Conservation (phyloP, 2,888 invertebrate genomes). For the Himalopsyche tibetana region DNA sequence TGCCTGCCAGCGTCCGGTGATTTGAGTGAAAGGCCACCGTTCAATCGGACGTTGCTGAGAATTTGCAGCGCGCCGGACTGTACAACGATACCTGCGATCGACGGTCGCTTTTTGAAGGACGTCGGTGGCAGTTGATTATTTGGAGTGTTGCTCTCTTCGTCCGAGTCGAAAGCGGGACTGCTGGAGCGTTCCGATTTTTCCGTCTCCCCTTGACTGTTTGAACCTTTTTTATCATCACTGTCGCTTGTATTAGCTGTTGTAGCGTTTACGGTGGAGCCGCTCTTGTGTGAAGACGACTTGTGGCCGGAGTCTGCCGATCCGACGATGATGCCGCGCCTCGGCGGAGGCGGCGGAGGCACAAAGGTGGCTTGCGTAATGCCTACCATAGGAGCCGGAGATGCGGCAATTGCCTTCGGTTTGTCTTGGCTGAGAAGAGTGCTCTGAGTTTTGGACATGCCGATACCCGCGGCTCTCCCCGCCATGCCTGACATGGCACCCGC, state of each 20-base stretch:
- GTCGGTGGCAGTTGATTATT: conserved; percentile 75
- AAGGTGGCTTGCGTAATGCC: conserved; percentile 67
- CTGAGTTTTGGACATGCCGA: conserved; percentile 87
- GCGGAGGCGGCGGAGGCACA: conserved; percentile 63
- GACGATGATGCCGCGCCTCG: conserved; percentile 65
- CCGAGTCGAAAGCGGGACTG: conserved; percentile 95
- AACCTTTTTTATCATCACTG: conserved; percentile 75
- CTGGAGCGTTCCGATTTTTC: conserved; percentile 91
- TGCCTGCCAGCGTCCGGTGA: conserved; percentile 66
- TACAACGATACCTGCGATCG: conserved; percentile 82
- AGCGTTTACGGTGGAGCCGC: conserved; percentile 77
- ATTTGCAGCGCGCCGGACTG: conserved; percentile 79
- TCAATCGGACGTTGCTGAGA: conserved; percentile 77
- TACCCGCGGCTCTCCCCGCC: conserved; percentile 92
- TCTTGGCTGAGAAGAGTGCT: conserved; percentile 83
- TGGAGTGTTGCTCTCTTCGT: conserved; percentile 84
- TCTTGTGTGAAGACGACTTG: conserved; percentile 79
- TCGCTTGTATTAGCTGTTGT: conserved; percentile 77
- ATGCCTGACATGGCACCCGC: conserved; percentile 94
- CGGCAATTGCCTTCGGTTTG: conserved; percentile 78
- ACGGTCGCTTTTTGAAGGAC: conserved; percentile 79
- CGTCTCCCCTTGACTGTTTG: conserved; percentile 75
- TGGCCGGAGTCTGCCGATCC: conserved; percentile 76
- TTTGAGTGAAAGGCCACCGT: conserved; percentile 75
- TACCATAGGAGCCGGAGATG: conserved; percentile 70